These are phyloP conservation scores for Agriopis marginaria DNA, from an alignment of 2,888 invertebrate genomes.

Conservation along the genomic window DNA sequence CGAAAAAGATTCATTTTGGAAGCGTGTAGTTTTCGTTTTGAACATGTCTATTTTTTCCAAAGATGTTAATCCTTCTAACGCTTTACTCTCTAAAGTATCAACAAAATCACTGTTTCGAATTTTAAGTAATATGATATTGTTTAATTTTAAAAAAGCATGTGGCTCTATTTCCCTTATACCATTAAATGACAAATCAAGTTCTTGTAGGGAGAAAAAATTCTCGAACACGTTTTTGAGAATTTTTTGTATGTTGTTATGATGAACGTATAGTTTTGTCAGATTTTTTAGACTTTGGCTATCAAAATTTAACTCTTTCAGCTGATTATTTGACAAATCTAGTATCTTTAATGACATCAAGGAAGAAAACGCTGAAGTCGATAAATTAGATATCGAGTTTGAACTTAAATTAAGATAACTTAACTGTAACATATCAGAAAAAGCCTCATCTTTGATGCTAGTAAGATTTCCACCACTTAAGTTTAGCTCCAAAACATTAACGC, in stretches of 20 bases:
- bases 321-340: conserved; percentile 40
- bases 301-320: conserved; percentile 32
- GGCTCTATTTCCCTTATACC: conserved; percentile 32
- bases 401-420: conserved; percentile 35
- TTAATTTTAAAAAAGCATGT: conserved; percentile 27
- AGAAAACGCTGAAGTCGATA: conserved; percentile 36
- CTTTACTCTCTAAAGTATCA: conserved; percentile 27
- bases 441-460: conserved; percentile 28
- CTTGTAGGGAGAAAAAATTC: conserved; percentile 26
- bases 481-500: conserved; percentile 31
- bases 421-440: conserved; percentile 32
- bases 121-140: conserved; percentile 21
- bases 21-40: conserved; percentile 24
- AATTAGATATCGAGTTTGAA: conserved; percentile 29
- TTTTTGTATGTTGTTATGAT: conserved; percentile 34
- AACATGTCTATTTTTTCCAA: conserved; percentile 36
- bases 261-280: conserved; percentile 25
- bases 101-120: conserved; percentile 32
- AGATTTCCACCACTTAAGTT: conserved; percentile 36
- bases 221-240: conserved; percentile 24
- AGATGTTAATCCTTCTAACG: conserved; percentile 32
- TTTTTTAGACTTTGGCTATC: conserved; percentile 30
- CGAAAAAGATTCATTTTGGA: conserved; percentile 41
- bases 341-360: conserved; percentile 24
- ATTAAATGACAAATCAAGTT: conserved; percentile 40